Evolutionary conservation across 1,140 invertebrate genomes (phyloP), one percentile per base, ranked within the genome.

Genomic region (Oryctes rhinoceros): DNA sequence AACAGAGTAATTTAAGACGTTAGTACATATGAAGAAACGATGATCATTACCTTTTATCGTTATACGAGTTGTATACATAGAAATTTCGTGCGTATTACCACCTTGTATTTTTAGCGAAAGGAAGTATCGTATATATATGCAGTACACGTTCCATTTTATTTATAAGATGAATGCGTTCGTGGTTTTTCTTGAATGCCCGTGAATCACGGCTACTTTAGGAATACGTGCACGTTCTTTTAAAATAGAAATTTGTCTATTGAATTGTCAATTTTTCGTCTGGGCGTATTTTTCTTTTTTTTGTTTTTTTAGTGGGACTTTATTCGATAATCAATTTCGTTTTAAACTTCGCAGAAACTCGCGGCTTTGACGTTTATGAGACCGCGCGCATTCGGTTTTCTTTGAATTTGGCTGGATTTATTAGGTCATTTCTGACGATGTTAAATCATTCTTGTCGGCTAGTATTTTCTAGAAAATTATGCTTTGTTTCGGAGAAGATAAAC

Each of bases 61-160:
- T 71, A 71, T 24, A 71, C 37, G 65, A 71, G 20, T 71, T 71
- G 20, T 71, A 13, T 71, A 30, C 35, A 30, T 20, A 71, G 35
- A 71, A 35, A 71, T 35, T 71, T 71, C 65, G 65, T 71, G 65
- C 65, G 24, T 37, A 71, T 24, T 71, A 30, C 65, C 65, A 59
- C n/a, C 24, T 30, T 35, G 10, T 71, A 71, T 71, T 71, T 71
- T 71, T 71, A 71, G 65, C 65, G 20, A 71, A 71, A 71, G 65
- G 65, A 71, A 71, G 35, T 71, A 24, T 71, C 65, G 65, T 71
- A 71, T 71, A 71, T 15, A 24, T 71, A 71, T 71, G 65, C 65
- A 71, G 11, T 35, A 24, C 65, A 71, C 65, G 65, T 71, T 71
- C 65, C 24, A 30, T 71, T 30, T 71, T 71, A 71, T 71, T 71